Conservation (phyloP, 2,888 invertebrate genomes). For the Plebejus melissa region DNA sequence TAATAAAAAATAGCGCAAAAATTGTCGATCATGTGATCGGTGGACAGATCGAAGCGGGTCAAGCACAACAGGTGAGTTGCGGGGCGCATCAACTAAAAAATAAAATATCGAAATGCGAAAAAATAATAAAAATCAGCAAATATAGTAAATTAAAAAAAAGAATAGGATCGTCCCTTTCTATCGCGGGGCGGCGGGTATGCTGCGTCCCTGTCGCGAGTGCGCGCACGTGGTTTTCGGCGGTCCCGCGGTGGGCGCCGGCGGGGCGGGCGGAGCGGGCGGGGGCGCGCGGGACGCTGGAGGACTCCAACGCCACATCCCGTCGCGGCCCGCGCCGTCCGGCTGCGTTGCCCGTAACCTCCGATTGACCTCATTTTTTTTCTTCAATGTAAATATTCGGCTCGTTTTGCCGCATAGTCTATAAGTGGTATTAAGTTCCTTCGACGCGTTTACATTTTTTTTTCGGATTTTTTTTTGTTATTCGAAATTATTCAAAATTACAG, state of each 20-base stretch:
- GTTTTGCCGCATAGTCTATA: slow-evolving; percentile 76
- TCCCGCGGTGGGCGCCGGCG: slow-evolving; percentile 46
- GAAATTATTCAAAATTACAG: slow-evolving; percentile 49
- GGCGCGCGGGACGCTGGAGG: slow-evolving; percentile 42
- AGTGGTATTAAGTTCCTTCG: slow-evolving; percentile 76
- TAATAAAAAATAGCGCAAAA: slow-evolving; percentile 58
- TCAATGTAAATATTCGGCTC: slow-evolving; percentile 78
- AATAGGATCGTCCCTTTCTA: slow-evolving; percentile 52
- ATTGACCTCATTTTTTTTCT: slow-evolving; percentile 78
- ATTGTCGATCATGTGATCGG: slow-evolving; percentile 72
- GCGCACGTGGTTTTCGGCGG: slow-evolving; percentile 70
- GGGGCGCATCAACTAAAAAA: slow-evolving; percentile 78
- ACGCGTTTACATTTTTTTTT: slow-evolving; percentile 53
- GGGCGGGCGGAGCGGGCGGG: slow-evolving; percentile 47
- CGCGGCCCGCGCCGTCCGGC: slow-evolving; percentile 76
- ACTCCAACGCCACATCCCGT: slow-evolving; percentile 64
- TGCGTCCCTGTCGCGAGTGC: slow-evolving; percentile 58
- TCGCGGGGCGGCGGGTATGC: slow-evolving; percentile 37
- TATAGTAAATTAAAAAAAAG: slow-evolving; percentile 79
- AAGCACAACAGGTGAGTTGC: slow-evolving; percentile 78
- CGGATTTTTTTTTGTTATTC: slow-evolving; percentile 45
- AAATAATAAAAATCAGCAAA: slow-evolving; percentile 77
- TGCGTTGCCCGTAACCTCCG: slow-evolving; percentile 77
- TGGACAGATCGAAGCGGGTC: slow-evolving; percentile 74
- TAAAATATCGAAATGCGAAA: slow-evolving; percentile 79